Conservation (phyloP, 1,140 invertebrate genomes). For the Solenopsis invicta region DNA sequence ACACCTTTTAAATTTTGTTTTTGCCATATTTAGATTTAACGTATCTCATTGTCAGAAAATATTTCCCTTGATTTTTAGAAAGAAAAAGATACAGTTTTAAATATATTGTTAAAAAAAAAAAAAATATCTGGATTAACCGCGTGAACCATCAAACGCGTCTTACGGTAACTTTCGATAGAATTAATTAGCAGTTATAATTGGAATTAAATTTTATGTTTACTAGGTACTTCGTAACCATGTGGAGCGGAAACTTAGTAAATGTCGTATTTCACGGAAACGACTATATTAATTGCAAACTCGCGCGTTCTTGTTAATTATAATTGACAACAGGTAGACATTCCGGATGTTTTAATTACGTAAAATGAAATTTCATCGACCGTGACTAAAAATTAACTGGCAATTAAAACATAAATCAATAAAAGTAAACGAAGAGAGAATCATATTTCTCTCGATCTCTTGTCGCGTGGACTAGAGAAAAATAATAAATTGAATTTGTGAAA, state of each 20-base stretch:
- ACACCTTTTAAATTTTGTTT: neutral
- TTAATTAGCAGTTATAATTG: constrained; percentile 26
- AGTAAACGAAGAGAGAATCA: neutral
- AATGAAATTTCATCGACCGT: constrained; percentile 21
- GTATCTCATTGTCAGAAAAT: neutral
- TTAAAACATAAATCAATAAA: constrained; percentile 32
- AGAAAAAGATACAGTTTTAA: no score
- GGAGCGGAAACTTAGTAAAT: constrained; percentile 43
- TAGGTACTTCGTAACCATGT: neutral
- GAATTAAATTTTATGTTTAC: constrained; percentile 27
- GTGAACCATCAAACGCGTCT: neutral
- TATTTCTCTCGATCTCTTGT: neutral
- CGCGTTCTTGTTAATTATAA: constrained; percentile 39
- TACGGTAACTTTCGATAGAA: constrained; percentile 16
- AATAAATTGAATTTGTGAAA: neutral
- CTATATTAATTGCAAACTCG: constrained; percentile 23
- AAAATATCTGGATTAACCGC: neutral
- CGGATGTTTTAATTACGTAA: constrained; percentile 49
- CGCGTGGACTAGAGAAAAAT: neutral
- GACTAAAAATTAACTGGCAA: constrained; percentile 21
- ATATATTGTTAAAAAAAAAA: no score
- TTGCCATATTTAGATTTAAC: neutral
- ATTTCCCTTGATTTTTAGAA: neutral
- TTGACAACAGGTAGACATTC: constrained; percentile 31
- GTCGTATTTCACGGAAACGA: constrained; percentile 23